Base-by-base conservation (phyloP, 2,113 vertebrate species). In the Malurus cyaneus region DNA sequence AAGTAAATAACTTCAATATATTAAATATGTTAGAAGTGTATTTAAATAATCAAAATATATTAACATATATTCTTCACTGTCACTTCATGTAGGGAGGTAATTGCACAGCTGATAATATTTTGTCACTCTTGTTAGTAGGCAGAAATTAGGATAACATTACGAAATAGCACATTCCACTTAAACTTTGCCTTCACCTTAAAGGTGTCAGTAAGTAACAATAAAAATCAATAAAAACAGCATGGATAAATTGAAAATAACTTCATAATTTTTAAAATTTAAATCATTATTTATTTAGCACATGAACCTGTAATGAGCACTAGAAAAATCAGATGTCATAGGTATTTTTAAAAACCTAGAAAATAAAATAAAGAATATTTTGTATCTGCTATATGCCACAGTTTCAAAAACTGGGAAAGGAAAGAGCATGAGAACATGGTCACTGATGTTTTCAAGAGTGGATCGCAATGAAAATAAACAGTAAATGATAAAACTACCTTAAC, bases 1-100 rank as follows among this genome's bases (percentile, higher is more conserved):
- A 94, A 97, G 88, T 54, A 90, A 94, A 88, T 62, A 70, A 34
- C 11, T 74, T 87, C 88, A 92, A 73, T 66, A 66, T 47, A 70
- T 72, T 23, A 6, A 81, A 36, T 31, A 31, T 14, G 19, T 72
- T 72, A 14, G 39, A 74, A 69, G 50, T n/a, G 23, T 3, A 84
- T 46, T 84, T 74, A 80, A 94, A 88, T 67, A 83, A 29, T 7
- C 47, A 80, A 87, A 89, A 71, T 42, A 73, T 70, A 77, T 79
- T 31, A 8, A 76, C 65, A 86, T 29, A 49, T 41, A 74, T 49
- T 67, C 28, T 92, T 61, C 62, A 18, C 11, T 64, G 2, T 54
- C 87, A 71, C 4, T 83, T 93, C n/a, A 77, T 93, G 7, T 26
- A 89, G 77, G 26, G 89, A 95, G 86, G n/a, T 57, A 95, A 91